These are phyloP conservation scores for Hoplodrina blanda DNA, from an alignment of 2,888 invertebrate species.

Conservation along the genomic window DNA sequence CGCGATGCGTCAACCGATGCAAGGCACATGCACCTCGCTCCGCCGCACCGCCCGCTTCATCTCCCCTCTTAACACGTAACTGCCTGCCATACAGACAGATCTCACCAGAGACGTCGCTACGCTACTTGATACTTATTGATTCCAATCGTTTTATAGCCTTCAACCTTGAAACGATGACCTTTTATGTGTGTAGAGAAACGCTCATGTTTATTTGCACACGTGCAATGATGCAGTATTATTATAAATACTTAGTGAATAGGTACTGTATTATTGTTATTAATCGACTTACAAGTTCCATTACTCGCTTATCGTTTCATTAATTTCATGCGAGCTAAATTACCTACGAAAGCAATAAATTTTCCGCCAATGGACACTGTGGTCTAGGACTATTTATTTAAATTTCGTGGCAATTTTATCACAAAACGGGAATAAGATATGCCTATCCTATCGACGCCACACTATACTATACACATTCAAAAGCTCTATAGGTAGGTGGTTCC, in stretches of 20 bases:
- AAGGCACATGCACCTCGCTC: slow-evolving; percentile 82
- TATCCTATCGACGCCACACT: not conserved
- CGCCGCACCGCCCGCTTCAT: slow-evolving; percentile 67
- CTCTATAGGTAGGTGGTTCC: slow-evolving; percentile 42
- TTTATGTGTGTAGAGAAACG: slow-evolving; percentile 66
- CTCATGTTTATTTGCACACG: slow-evolving; percentile 54
- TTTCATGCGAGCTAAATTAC: slow-evolving; percentile 5
- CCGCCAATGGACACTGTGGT: not conserved
- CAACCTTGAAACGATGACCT: slow-evolving; percentile 80
- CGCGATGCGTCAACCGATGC: slow-evolving; percentile 89
- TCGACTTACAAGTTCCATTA: slow-evolving; percentile 14
- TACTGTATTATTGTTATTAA: slow-evolving; percentile 30
- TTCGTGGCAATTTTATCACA: not conserved
- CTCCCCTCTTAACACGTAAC: slow-evolving; percentile 62
- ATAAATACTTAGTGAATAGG: slow-evolving; percentile 17
- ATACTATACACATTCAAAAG: slow-evolving; percentile 13
- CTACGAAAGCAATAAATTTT: slow-evolving; percentile 14
- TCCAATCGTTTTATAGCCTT: slow-evolving; percentile 71
- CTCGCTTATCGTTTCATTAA: slow-evolving; percentile 23
- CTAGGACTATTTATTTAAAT: not conserved
- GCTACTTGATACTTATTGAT: slow-evolving; percentile 71
- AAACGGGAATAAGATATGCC: slow-evolving; percentile 1
- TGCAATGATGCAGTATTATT: slow-evolving; percentile 38
- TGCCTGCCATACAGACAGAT: slow-evolving; percentile 67
- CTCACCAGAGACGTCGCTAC: slow-evolving; percentile 66